Evolutionary conservation across 2,888 invertebrate genomes (phyloP), one percentile per base, ranked within the genome.

Genomic region (Alcis repandata): DNA sequence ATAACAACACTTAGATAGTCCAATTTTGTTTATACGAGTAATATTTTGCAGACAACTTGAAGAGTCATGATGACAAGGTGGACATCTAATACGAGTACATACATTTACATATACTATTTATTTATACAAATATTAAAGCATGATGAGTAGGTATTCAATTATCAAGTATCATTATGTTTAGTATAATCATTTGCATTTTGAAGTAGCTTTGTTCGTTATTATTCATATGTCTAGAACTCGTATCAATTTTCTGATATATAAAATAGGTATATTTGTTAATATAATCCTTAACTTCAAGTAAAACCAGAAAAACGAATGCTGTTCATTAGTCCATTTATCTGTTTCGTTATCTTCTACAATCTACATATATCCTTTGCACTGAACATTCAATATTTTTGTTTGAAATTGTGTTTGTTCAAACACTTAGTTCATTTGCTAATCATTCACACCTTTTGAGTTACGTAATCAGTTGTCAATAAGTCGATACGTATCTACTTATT

Each of bases 401-500:
- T 20, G 41, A 32, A 40, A 45, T 66, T 69, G 0, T 79, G 70
- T 79, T 80, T 76, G 72, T 61, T 63, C 62, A 65, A 74, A 72
- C 62, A 60, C 46, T 56, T 72, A 32, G 45, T 52, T 49, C 43
- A 43, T 60, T 63, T 65, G 51, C 60, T 52, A 57, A 46, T 60
- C 56, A 70, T 73, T 62, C 59, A 68, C 69, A 69, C 72, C 66
- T 63, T 69, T 68, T 63, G 61, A 63, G 69, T 79, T 79, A 76
- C 76, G 75, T 71, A 74, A 63, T 58, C 56, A 32, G 57, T 19
- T 36, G 46, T 57, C 2, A 20, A 19, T 51, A 40, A 45, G 13
- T 20, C 13, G n/a, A 1, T 46, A 22, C n/a, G 20, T 22, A 11
- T 1, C 20, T 46, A 46, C 20, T 9, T 46, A 19, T 19, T 38